phyloP scores from a whole-genome alignment of 2,888 invertebrate species.

The Eristalis pertinax region DNA sequence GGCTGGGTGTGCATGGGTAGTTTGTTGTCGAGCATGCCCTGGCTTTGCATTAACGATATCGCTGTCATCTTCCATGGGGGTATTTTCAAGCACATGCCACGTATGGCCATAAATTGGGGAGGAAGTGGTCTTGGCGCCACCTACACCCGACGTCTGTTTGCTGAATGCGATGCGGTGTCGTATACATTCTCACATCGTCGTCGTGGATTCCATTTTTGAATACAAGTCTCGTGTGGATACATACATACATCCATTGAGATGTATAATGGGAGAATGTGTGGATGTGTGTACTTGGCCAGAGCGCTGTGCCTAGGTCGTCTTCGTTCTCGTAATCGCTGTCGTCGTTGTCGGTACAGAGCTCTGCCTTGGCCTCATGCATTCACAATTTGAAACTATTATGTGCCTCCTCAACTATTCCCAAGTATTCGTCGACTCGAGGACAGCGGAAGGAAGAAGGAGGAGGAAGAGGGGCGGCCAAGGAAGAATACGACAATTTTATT shows the following conservation, averaged over 20 bases:
- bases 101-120: slow-evolving; percentile 49
- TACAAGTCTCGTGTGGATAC: background rate
- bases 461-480: background rate
- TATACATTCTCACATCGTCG: slow-evolving; percentile 37
- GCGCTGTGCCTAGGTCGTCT: slow-evolving; percentile 15
- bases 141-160: slow-evolving; percentile 20
- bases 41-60: slow-evolving; percentile 50
- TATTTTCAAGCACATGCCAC: slow-evolving; percentile 47
- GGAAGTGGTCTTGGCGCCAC: slow-evolving; percentile 20
- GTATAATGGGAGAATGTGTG: background rate
- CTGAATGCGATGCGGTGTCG: background rate
- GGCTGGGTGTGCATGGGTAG: background rate
- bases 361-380: slow-evolving; percentile 43
- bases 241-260: background rate
- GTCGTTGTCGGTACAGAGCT: background rate
- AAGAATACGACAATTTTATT: slow-evolving; percentile 61
- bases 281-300: slow-evolving; percentile 7
- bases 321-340: slow-evolving; percentile 2
- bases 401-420: slow-evolving; percentile 56
- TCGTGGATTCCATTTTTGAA: slow-evolving; percentile 31
- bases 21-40: slow-evolving; percentile 20
- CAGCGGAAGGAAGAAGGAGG: background rate
- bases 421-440: slow-evolving; percentile 10
- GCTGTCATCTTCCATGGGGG: slow-evolving; percentile 56
- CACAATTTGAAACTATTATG: slow-evolving; percentile 66